These are phyloP conservation scores for Drosophila buzzatii DNA, from an alignment of 2,888 invertebrate species.

Conservation along the genomic window DNA sequence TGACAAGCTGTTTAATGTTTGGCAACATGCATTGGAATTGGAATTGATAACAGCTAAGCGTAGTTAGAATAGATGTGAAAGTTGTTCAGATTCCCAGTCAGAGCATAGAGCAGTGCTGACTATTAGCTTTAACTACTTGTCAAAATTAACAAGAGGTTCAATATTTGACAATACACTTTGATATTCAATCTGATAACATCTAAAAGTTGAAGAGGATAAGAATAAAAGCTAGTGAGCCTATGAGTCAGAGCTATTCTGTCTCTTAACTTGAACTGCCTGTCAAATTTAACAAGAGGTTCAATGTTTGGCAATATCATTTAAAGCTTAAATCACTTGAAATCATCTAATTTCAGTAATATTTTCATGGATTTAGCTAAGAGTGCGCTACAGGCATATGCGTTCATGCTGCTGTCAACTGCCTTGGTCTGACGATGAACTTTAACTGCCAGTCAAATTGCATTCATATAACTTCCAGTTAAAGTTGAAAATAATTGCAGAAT, in stretches of 20 bases:
- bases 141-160: background rate
- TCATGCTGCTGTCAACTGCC: background rate
- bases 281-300: background rate
- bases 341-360: background rate
- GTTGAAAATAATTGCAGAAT: background rate
- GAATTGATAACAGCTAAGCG: background rate
- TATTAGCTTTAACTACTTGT: background rate
- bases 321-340: background rate
- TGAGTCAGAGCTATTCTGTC: too few species aligned
- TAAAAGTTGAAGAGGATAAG: too few species aligned
- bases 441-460: background rate
- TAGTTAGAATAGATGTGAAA: background rate
- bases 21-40: background rate
- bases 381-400: accelerated
- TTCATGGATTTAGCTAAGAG: background rate
- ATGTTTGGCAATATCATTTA: background rate
- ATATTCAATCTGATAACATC: too few species aligned
- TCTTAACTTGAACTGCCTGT: background rate
- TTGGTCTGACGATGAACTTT: background rate
- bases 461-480: background rate
- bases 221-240: too few species aligned
- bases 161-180: background rate
- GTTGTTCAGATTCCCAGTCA: background rate
- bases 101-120: background rate
- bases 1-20: background rate